Percentiles rank a stretch among this genome's conserved stretches.
phyloP scores from a whole-genome alignment of 1,140 invertebrate species.

The Leptestheria dahalacensis region DNA sequence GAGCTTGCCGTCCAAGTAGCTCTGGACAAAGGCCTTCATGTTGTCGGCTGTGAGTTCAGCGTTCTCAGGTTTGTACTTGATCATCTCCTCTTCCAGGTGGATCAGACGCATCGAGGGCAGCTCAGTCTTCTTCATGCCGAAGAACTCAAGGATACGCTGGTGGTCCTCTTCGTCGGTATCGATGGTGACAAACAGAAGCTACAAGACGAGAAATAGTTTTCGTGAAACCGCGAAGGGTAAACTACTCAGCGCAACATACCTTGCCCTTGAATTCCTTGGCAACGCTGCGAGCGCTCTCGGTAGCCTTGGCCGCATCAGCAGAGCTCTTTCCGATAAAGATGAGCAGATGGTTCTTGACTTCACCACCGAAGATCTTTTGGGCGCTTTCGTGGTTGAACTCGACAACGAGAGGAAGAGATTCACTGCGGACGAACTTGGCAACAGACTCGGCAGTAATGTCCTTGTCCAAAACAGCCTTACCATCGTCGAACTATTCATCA shows the following conservation, averaged over 20 bases:
- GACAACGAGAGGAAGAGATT: constrained; percentile 81
- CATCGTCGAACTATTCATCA: constrained; percentile 76
- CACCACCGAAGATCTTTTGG: constrained; percentile 93
- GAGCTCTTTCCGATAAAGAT: constrained; percentile 87
- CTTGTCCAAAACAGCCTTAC: constrained; percentile 57
- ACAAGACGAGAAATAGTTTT: constrained; percentile 7
- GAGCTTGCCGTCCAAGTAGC: constrained; percentile 79
- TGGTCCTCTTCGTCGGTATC: constrained; percentile 92
- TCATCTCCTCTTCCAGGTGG: constrained; percentile 91
- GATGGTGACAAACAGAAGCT: constrained; percentile 83
- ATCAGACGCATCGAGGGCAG: constrained; percentile 86
- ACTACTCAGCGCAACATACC: constrained; percentile 32
- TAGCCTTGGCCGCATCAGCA: constrained; percentile 47
- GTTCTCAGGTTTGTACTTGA: constrained; percentile 85
- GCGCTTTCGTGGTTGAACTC: constrained; percentile 98
- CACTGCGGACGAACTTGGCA: constrained; percentile 66
- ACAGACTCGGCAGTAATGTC: constrained; percentile 50
- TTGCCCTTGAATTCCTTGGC: constrained; percentile 81
- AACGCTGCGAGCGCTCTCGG: constrained; percentile 55
- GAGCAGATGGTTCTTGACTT: constrained; percentile 89
- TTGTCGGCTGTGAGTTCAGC: constrained; percentile 58
- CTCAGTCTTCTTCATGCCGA: constrained; percentile 88
- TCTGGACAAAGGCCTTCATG: constrained; percentile 67
- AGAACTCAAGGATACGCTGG: constrained; percentile 94
- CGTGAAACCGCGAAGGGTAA: background rate